These are phyloP conservation scores for Perognathus longimembris DNA, from an alignment of 2,113 vertebrate genomes.

Conservation along the genomic window DNA sequence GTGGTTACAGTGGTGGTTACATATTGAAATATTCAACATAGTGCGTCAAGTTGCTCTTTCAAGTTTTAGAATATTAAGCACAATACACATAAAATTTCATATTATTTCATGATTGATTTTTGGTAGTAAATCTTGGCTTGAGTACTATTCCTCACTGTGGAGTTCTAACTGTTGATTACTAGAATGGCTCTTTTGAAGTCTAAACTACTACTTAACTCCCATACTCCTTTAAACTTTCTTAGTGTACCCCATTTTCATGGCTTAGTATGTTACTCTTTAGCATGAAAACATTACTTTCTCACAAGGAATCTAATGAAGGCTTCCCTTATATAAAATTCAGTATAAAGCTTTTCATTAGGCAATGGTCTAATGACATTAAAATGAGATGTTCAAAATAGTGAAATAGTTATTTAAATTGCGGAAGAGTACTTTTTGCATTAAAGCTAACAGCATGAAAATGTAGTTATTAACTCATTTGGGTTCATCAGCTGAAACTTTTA, in stretches of 20 bases:
- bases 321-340: slow-evolving; percentile 61
- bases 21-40: slow-evolving; percentile 16
- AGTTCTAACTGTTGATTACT: background rate
- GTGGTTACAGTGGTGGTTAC: background rate
- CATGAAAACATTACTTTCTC: slow-evolving; percentile 51
- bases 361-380: slow-evolving; percentile 68
- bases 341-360: slow-evolving; percentile 62
- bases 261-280: slow-evolving; percentile 46
- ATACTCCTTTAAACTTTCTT: slow-evolving; percentile 63
- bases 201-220: too few relatives aligned
- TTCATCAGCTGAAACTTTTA: background rate
- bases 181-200: too few relatives aligned
- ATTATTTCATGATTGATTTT: slow-evolving; percentile 45
- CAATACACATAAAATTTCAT: slow-evolving; percentile 20
- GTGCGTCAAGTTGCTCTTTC: slow-evolving; percentile 34
- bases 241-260: too few relatives aligned
- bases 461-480: background rate
- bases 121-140: slow-evolving; percentile 35
- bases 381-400: slow-evolving; percentile 51
- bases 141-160: slow-evolving; percentile 46
- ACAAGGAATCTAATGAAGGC: slow-evolving; percentile 44
- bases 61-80: slow-evolving; percentile 51
- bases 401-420: slow-evolving; percentile 40
- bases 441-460: slow-evolving; percentile 40
- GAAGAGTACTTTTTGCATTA: slow-evolving; percentile 45